These are phyloP conservation scores for Oedothorax gibbosus DNA, from an alignment of 1,140 invertebrate genomes.

Conservation along the genomic window DNA sequence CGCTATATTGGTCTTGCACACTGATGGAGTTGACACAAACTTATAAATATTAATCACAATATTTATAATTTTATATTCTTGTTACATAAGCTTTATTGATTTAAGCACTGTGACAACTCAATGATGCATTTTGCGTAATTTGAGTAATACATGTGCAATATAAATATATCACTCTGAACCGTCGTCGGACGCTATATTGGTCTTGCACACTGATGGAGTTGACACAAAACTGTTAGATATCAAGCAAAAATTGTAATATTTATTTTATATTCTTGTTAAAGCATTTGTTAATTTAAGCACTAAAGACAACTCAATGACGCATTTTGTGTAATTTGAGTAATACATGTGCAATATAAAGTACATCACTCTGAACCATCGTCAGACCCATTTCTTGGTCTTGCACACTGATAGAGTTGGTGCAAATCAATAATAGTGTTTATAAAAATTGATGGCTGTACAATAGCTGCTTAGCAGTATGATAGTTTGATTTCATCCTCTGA, in stretches of 20 bases:
- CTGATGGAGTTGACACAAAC: not conserved
- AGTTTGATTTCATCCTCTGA: too few relatives aligned
- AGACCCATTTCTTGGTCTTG: not conserved
- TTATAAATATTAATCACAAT: not conserved
- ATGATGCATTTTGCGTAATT: not conserved
- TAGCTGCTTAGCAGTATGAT: too few relatives aligned
- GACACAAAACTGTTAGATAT: too few relatives aligned
- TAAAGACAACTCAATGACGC: too few relatives aligned
- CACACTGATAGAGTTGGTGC: slow-evolving; percentile 2
- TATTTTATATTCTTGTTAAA: not conserved
- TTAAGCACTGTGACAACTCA: not conserved
- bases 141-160: slow-evolving; percentile 68
- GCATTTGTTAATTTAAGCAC: too few relatives aligned
- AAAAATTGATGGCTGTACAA: too few relatives aligned
- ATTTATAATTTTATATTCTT: not conserved
- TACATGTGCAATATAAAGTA: slow-evolving; percentile 68
- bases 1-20: not conserved
- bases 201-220: not conserved
- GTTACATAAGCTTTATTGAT: not conserved
- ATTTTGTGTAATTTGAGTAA: not conserved
- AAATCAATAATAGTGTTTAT: not conserved
- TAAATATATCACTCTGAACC: slow-evolving; percentile 20
- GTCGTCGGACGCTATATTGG: not conserved
- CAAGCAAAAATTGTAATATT: too few relatives aligned
- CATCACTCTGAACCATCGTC: slow-evolving; percentile 12